A percentile compares a stretch with the other conserved stretches of the same genome.
Conservation (phyloP, 2,797 vertebrate species). For the Pterois miles region DNA sequence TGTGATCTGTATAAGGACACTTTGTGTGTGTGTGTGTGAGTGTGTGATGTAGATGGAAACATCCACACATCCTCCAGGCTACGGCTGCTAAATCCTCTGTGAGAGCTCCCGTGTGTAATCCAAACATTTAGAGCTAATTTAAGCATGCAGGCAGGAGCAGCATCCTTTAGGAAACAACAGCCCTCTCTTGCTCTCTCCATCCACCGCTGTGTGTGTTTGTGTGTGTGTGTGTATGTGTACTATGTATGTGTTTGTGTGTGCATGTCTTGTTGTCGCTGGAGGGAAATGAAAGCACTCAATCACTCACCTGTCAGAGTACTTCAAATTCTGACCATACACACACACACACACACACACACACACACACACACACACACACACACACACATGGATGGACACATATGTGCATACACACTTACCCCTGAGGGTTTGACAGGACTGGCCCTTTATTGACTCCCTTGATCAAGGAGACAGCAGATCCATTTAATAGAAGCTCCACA, state of each 20-base stretch:
- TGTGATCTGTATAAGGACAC: constrained; percentile 36
- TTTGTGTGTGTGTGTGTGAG: constrained; percentile 19
- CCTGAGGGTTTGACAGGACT: constrained; percentile 79
- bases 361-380: constrained; percentile 13
- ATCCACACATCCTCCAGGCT: constrained; percentile 78
- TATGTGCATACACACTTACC: constrained; percentile 65
- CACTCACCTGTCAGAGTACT: constrained; percentile 85
- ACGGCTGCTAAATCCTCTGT: constrained; percentile 81
- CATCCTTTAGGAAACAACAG: constrained; percentile 84
- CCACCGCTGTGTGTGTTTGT: constrained; percentile 24
- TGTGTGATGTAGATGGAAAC: constrained; percentile 71
- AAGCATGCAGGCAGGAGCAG: constrained; percentile 82
- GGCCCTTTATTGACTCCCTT: constrained; percentile 83
- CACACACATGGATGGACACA: constrained; percentile 21
- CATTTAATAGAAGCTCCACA: constrained; percentile 79
- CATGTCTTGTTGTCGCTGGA: constrained; percentile 75
- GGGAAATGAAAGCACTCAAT: constrained; percentile 85
- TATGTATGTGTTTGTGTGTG: constrained; percentile 52
- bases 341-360: constrained; percentile 42
- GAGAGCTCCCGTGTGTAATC: constrained; percentile 85
- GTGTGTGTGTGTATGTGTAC: constrained; percentile 26
- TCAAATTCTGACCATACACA: constrained; percentile 72
- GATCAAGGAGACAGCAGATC: constrained; percentile 84
- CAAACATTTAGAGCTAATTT: constrained; percentile 88
- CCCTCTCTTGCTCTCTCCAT: constrained; percentile 53